phyloP scores from a whole-genome alignment of 2,797 vertebrate genomes.

The Sebastes alutus region DNA sequence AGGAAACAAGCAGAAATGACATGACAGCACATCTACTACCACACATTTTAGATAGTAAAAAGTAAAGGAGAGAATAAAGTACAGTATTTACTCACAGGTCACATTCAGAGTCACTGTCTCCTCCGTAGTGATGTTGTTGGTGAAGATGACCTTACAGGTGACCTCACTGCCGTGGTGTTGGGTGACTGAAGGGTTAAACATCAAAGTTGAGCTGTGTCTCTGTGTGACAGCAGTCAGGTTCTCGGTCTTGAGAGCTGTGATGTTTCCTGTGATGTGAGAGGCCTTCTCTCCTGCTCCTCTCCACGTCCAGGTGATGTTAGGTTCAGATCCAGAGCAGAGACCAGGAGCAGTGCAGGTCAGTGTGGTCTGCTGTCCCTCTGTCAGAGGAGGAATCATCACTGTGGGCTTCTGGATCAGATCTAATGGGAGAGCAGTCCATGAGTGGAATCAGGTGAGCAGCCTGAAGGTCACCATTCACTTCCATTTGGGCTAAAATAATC shows the following conservation, averaged over 20 bases:
- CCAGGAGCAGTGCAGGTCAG: slow-evolving; percentile 64
- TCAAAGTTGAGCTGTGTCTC: slow-evolving; percentile 44
- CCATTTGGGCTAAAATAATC: neutral
- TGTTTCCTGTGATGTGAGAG: neutral
- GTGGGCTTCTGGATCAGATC: slow-evolving; percentile 47
- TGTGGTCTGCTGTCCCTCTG: slow-evolving; percentile 25
- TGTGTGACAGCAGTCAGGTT: neutral
- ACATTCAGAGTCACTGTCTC: too few species aligned
- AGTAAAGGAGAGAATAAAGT: too few species aligned
- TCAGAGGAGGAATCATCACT: slow-evolving; percentile 32
- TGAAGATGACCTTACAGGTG: slow-evolving; percentile 6
- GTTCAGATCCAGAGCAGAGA: neutral
- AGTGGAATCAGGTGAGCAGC: neutral
- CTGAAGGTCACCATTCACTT: neutral
- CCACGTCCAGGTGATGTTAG: slow-evolving; percentile 42
- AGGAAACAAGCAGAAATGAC: too few species aligned
- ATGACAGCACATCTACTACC: too few species aligned
- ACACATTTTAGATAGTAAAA: too few species aligned
- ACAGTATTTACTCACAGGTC: too few species aligned
- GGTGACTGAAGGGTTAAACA: slow-evolving; percentile 31
- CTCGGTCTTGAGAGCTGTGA: accelerated
- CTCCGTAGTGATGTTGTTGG: too few species aligned
- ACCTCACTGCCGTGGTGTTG: slow-evolving; percentile 18
- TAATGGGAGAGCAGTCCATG: slow-evolving; percentile 3
- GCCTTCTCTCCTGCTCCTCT: neutral